Evolutionary conservation across 1,140 invertebrate species (phyloP).

Genomic region (Drosophila kepulauana): DNA sequence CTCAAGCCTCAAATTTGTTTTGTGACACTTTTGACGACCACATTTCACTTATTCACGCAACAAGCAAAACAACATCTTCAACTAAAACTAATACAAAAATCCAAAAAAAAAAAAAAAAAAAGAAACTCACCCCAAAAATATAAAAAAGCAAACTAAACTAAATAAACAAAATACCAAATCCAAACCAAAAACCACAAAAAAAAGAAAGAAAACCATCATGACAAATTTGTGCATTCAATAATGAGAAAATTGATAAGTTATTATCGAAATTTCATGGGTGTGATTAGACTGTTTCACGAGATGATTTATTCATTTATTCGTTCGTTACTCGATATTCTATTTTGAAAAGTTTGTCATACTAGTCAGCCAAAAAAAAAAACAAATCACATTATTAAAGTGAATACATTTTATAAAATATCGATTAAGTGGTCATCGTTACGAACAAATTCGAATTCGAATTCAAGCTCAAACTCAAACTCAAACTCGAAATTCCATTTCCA

Average conservation of each 20-base stretch:
- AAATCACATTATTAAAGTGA: constrained; percentile 32
- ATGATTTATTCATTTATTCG: constrained; percentile 51
- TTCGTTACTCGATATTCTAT: constrained; percentile 21
- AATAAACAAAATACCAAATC: neutral
- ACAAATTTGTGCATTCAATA: constrained; percentile 62
- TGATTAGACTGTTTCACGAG: constrained; percentile 50
- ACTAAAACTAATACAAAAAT: constrained; percentile 1
- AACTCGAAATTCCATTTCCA: constrained; percentile 8
- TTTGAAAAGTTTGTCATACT: constrained; percentile 29
- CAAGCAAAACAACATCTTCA: constrained; percentile 16
- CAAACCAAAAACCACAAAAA: constrained; percentile 9
- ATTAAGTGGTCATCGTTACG: constrained; percentile 84
- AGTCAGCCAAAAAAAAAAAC: constrained; percentile 17
- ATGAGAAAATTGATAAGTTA: constrained; percentile 67
- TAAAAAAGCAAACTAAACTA: neutral
- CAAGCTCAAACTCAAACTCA: constrained; percentile 19
- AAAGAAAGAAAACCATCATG: constrained; percentile 55
- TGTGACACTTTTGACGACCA: constrained; percentile 41
- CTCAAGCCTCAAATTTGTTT: constrained; percentile 36
- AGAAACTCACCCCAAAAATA: constrained; percentile 11
- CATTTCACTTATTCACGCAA: constrained; percentile 46
- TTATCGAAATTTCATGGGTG: constrained; percentile 85
- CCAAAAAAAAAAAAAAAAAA: neutral
- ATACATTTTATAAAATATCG: constrained; percentile 82
- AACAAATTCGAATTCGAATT: constrained; percentile 40